Evolutionary conservation across 2,888 invertebrate genomes (phyloP), one percentile per base, ranked within the genome.

Genomic region (Physocephala rufipes): DNA sequence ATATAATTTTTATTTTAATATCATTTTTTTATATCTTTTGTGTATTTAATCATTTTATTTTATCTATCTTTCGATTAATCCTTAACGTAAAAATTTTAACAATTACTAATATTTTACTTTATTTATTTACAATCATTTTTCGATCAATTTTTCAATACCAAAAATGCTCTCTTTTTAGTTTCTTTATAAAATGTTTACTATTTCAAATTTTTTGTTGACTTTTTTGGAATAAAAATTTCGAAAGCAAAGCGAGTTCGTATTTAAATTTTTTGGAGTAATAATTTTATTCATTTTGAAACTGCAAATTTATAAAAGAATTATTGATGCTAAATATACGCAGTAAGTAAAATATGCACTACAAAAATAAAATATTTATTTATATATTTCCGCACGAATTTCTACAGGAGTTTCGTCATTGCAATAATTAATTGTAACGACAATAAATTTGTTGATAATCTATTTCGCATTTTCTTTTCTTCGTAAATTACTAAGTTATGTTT

Each of bases 241-340:
- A 58, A 15, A 24, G 45, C 58, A 49, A 71, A 47, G 24, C 15
- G 49, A 59, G 15, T 63, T 49, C 58, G 53, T 19, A 26, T 28
- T 51, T 53, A 47, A 59, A 19, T 43, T 67, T 59, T n/a, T 65
- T 58, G 53, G 1, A 24, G 21, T 12, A n/a, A 24, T 53, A 21
- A 28, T 68, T 71, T 62, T 9, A 51, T 70, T 70, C 63, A 43
- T 47, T 49, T 66, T 73, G 74, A 75, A 71, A 75, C 74, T 76
- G 73, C 73, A 71, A 74, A 72, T 74, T 67, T 43, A n/a, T 53
- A 21, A 21, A 12, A 21, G 21, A 12, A 9, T 19, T 9, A 21
- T 63, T 21, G 58, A 49, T 61, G 49, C 45, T 58, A 21, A 43
- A 28, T 51, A 26, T 51, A 24, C 26, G n/a, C 21, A 49, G 13